A percentile compares a stretch with the other conserved stretches of the same genome.
phyloP scores from a whole-genome alignment of 2,797 vertebrate genomes.

The Sus cebifrons region DNA sequence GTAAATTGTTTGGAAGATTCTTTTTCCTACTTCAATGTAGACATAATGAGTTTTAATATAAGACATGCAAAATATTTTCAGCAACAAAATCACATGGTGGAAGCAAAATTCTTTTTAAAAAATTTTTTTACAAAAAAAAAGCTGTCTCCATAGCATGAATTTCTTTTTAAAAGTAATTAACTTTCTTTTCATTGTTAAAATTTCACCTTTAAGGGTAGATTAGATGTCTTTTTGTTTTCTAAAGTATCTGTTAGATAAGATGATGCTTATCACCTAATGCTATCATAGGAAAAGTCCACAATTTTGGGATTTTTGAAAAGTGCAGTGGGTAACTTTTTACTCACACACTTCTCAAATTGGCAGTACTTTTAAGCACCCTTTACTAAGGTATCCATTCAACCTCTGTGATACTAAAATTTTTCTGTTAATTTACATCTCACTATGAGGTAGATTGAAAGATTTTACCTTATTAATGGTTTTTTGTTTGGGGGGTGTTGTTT shows the following conservation, averaged over 20 bases:
- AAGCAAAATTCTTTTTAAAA: slow-evolving; percentile 20
- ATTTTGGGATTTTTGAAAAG: neutral
- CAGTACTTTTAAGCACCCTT: neutral
- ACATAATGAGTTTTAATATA: slow-evolving; percentile 7
- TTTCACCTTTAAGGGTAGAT: neutral
- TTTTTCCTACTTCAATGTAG: neutral
- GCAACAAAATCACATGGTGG: neutral
- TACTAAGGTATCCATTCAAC: neutral
- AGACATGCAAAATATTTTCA: slow-evolving; percentile 9
- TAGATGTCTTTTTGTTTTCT: slow-evolving; percentile 16
- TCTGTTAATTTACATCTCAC: neutral
- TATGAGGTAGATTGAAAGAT: neutral
- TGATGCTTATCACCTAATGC: neutral
- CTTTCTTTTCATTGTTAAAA: slow-evolving; percentile 22
- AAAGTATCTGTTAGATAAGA: neutral
- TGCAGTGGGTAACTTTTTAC: neutral
- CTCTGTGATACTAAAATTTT: neutral
- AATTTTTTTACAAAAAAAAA: neutral
- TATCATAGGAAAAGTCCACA: neutral
- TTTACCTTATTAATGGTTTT: neutral
- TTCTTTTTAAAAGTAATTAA: slow-evolving; percentile 39
- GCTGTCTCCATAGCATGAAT: neutral
- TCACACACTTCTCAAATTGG: neutral
- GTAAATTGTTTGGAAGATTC: slow-evolving; percentile 10
- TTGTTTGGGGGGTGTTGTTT: no score